Conservation (phyloP, 2,113 vertebrate genomes). For the Aviceda subcristata region DNA sequence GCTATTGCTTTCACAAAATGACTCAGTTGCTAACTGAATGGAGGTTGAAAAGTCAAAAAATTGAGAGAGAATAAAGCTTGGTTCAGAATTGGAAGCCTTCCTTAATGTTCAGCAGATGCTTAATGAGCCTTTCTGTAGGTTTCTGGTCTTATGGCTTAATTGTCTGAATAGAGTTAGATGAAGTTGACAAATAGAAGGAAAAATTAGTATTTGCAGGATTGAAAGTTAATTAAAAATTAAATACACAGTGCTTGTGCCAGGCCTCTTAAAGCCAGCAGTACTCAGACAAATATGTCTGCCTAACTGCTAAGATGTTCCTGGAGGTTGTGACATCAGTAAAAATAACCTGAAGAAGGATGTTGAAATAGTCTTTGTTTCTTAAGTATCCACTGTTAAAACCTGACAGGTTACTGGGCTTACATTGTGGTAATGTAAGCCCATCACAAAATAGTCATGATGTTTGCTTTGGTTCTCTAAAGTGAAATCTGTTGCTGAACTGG, state of each 20-base stretch:
- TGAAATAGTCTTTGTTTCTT: neutral
- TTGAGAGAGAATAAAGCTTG: neutral
- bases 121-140: neutral
- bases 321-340: neutral
- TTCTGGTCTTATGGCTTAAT: neutral
- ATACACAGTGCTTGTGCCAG: neutral
- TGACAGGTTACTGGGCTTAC: neutral
- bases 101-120: neutral
- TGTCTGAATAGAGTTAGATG: neutral
- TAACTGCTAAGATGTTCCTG: neutral
- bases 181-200: conserved; percentile 13
- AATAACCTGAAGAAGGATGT: neutral
- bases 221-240: conserved; percentile 30
- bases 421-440: neutral
- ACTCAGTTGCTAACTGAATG: neutral
- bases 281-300: neutral
- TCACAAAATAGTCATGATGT: neutral
- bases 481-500: neutral
- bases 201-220: conserved; percentile 3
- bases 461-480: neutral
- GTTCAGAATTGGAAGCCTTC: neutral
- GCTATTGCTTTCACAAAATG: neutral
- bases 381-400: neutral
- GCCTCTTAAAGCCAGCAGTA: neutral
- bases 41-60: neutral